Evolutionary conservation across 2,113 vertebrate genomes (phyloP).

Genomic region (Balaenoptera acutorostrata): DNA sequence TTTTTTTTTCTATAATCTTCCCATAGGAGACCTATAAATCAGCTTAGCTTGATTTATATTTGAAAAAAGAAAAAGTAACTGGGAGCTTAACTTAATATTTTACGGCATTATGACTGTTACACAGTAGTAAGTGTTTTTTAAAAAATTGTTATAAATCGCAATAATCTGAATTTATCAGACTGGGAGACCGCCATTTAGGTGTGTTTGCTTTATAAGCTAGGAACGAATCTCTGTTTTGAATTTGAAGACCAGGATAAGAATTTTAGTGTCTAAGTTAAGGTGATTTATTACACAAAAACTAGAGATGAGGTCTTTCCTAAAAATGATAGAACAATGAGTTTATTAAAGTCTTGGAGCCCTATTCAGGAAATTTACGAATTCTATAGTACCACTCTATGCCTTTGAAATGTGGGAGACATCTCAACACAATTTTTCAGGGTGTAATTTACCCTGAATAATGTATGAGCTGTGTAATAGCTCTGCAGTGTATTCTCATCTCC

Average conservation of each 20-base stretch:
- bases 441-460: slow-evolving; percentile 30
- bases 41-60: background rate
- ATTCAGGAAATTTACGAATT: slow-evolving; percentile 30
- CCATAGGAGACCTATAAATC: background rate
- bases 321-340: background rate
- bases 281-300: slow-evolving; percentile 20
- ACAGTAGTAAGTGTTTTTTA: background rate
- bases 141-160: background rate
- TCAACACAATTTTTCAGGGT: background rate
- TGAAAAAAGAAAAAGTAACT: slow-evolving; percentile 16
- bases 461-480: background rate
- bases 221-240: slow-evolving; percentile 15
- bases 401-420: slow-evolving; percentile 26
- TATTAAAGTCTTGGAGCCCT: background rate
- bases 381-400: background rate
- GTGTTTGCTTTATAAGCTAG: background rate
- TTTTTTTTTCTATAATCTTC: background rate
- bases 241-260: slow-evolving; percentile 19
- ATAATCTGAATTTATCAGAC: slow-evolving; percentile 4
- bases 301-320: background rate
- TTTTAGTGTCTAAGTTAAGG: slow-evolving; percentile 10
- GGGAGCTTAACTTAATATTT: background rate
- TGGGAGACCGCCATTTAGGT: background rate
- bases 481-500: background rate
- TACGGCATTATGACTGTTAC: background rate